Evolutionary conservation across 2,797 vertebrate genomes (phyloP), one percentile per base, ranked within the genome.

Genomic region (Tarsius wallacei): DNA sequence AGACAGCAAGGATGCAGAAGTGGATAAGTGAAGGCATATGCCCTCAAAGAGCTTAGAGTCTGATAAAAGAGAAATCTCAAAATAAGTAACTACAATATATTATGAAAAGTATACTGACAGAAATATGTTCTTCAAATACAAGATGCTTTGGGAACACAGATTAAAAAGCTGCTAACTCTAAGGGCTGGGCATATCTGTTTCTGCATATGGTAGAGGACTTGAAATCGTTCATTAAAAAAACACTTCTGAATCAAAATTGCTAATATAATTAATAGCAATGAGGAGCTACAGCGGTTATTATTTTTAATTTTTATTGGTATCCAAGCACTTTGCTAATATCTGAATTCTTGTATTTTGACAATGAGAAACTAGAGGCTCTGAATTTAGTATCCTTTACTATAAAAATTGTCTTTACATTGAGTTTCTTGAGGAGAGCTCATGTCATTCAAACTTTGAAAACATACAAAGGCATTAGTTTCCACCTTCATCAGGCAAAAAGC

Each of bases 321-420:
- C 17, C n/a, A 85, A 82, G 71, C 10, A n/a, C 7, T 28, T 10
- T 28, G 17, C 7, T 68, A 51, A 96, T 12, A 94, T n/a, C 21
- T 22, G 59, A 94, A 78, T 88, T 59, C 57, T 94, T 63, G 86
- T 2, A 85, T 66, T 94, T 95, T 66, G 8, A 77, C 81, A 92
- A 0, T 61, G 55, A 76, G 16, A 71, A 96, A 76, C 94, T 26
- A 33, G 49, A 70, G 11, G 64, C 49, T 87, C 17, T 21, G 53
- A 95, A 85, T 85, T 93, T 90, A 96, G 91, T 47, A 93, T 33
- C 33, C 8, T 11, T 90, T 76, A 82, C 53, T 10, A 64, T 90
- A 91, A 90, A 90, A 63, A 36, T 17, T 80, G 22, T 57, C 82
- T 95, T 93, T 64, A 55, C n/a, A 49, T 53, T 92, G 78, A 71